Evolutionary conservation across 2,888 invertebrate species (phyloP).

Genomic region (Morpho deidamia): DNA sequence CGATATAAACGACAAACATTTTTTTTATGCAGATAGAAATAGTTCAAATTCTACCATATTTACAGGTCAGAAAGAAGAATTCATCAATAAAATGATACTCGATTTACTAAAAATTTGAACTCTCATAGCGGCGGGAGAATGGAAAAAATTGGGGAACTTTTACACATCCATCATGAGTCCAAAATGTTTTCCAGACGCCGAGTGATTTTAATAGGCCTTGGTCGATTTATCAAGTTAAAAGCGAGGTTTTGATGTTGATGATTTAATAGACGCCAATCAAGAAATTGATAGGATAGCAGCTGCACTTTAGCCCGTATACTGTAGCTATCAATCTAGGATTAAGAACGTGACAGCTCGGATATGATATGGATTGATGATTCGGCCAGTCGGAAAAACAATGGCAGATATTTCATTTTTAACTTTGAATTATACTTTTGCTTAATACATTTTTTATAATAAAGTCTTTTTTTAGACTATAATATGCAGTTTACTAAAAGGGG

Average conservation of each 20-base stretch:
- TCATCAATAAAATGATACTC: not conserved
- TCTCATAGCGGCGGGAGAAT: conserved; percentile 13
- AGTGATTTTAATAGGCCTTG: conserved; percentile 30
- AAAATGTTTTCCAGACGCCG: conserved; percentile 30
- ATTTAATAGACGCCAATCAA: conserved; percentile 26
- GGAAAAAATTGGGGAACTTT: conserved; percentile 31
- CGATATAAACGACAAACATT: too few species aligned
- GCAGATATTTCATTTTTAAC: too few species aligned
- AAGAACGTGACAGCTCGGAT: conserved; percentile 13
- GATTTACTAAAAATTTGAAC: not conserved
- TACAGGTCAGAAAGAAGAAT: too few species aligned
- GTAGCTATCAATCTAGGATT: conserved; percentile 16
- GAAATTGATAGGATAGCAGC: conserved; percentile 20
- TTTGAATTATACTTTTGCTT: too few species aligned
- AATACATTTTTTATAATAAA: too few species aligned
- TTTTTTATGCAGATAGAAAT: too few species aligned
- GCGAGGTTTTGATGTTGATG: conserved; percentile 22
- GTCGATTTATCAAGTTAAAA: conserved; percentile 24
- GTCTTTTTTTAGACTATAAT: too few species aligned
- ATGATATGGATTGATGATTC: conserved; percentile 2
- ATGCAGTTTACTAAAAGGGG: too few species aligned
- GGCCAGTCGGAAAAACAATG: not conserved
- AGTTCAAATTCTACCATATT: too few species aligned
- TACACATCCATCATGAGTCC: conserved; percentile 32
- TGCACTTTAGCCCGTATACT: conserved; percentile 14